Conservation (phyloP, 2,113 vertebrate species). For the Melanocharis versteri region DNA sequence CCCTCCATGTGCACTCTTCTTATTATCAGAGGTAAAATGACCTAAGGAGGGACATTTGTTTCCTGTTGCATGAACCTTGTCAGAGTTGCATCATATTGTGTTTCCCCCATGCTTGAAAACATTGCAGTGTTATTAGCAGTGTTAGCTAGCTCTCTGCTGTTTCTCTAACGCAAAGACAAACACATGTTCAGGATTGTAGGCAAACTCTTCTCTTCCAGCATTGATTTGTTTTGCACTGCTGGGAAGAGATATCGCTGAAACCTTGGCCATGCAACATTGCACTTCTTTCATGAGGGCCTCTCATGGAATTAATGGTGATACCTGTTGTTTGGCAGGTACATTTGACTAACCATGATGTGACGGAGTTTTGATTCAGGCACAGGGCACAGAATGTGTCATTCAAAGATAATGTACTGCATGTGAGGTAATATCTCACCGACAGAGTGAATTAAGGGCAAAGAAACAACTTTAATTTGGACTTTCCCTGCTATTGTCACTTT, state of each 20-base stretch:
- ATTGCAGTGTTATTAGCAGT: not conserved
- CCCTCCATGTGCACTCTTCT: not conserved
- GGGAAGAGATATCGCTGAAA: not conserved
- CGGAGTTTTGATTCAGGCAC: not conserved
- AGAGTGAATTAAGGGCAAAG: not conserved
- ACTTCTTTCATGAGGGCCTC: not conserved
- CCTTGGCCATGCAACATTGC: not conserved
- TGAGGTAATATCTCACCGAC: not conserved
- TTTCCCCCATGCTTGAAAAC: not conserved
- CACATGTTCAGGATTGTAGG: not conserved
- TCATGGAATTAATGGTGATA: not conserved
- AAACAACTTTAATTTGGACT: constrained; percentile 34
- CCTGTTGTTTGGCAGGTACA: not conserved
- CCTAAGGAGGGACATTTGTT: not conserved
- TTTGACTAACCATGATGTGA: not conserved
- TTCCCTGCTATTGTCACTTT: not conserved
- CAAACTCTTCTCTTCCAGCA: not conserved
- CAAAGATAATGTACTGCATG: not conserved
- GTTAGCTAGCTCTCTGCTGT: not conserved
- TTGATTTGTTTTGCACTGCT: not conserved
- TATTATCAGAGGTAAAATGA: not conserved
- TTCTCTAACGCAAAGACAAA: not conserved
- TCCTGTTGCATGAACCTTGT: not conserved
- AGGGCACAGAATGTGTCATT: not conserved
- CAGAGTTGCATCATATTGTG: not conserved